These are phyloP conservation scores for Pygoscelis adeliae DNA, from an alignment of 2,113 vertebrate genomes.

Conservation along the genomic window DNA sequence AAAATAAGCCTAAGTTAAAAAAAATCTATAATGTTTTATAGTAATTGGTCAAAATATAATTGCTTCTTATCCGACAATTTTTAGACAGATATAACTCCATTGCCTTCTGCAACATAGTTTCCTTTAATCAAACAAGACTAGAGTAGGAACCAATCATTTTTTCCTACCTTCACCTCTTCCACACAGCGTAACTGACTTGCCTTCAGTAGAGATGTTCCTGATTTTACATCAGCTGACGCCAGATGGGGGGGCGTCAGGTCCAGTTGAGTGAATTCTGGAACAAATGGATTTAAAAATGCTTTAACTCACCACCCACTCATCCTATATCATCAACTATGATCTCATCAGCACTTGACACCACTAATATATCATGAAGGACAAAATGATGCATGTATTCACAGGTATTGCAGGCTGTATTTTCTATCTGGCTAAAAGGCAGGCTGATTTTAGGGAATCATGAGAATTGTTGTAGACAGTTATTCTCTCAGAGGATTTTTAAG, in stretches of 20 bases:
- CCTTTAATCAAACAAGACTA: neutral
- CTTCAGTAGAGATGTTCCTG: neutral
- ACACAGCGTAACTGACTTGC: neutral
- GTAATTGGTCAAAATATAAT: neutral
- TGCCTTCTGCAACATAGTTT: neutral
- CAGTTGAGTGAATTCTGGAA: conserved; percentile 5
- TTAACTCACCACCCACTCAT: neutral
- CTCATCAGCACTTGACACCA: neutral
- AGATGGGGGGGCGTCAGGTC: neutral
- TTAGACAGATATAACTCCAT: neutral
- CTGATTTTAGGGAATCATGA: neutral
- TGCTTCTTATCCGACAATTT: neutral
- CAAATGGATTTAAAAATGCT: neutral
- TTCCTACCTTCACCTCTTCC: neutral
- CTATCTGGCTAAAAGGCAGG: neutral
- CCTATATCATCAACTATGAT: neutral
- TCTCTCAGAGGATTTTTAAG: neutral
- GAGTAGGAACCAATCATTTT: neutral
- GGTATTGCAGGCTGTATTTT: neutral
- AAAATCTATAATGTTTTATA: neutral
- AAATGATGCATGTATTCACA: neutral
- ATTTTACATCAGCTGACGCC: neutral
- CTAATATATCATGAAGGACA: neutral
- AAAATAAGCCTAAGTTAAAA: neutral
- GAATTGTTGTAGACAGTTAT: neutral